These are phyloP conservation scores for Phortica okadai DNA, from an alignment of 2,888 invertebrate genomes.

Conservation along the genomic window DNA sequence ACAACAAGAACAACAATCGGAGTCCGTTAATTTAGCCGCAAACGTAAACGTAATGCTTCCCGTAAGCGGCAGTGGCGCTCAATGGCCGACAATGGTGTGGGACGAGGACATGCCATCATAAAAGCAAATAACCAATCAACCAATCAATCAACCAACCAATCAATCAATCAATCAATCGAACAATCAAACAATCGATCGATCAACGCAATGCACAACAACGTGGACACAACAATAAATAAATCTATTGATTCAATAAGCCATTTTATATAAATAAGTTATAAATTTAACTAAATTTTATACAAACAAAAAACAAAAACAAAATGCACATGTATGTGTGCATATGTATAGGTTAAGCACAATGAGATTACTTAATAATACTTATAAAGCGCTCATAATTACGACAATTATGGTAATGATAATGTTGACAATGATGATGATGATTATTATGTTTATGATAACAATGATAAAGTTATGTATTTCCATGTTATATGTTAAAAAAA, in stretches of 20 bases:
- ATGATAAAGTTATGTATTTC: slow-evolving; percentile 8
- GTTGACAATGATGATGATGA: not conserved
- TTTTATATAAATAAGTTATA: slow-evolving; percentile 55
- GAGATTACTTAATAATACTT: slow-evolving; percentile 19
- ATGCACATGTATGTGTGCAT: slow-evolving; percentile 29
- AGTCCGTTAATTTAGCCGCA: not conserved
- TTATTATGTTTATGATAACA: not conserved
- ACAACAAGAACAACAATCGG: not conserved
- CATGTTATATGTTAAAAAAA: slow-evolving; percentile 20
- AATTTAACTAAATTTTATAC: slow-evolving; percentile 43
- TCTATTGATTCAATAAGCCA: slow-evolving; percentile 68
- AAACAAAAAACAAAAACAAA: not conserved
- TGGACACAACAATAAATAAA: slow-evolving; percentile 58
- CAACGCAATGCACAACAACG: slow-evolving; percentile 43
- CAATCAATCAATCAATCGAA: no score
- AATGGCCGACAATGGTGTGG: not conserved
- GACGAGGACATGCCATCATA: not conserved
- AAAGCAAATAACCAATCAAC: not conserved
- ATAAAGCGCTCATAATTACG: not conserved
- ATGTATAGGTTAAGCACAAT: slow-evolving; percentile 48
- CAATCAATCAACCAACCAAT: no score
- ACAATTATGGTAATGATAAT: not conserved
- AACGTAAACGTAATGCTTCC: not conserved
- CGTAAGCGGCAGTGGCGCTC: not conserved
- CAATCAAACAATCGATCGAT: not conserved